Evolutionary conservation across 2,888 invertebrate species (phyloP).

Genomic region (Metalampra italica): DNA sequence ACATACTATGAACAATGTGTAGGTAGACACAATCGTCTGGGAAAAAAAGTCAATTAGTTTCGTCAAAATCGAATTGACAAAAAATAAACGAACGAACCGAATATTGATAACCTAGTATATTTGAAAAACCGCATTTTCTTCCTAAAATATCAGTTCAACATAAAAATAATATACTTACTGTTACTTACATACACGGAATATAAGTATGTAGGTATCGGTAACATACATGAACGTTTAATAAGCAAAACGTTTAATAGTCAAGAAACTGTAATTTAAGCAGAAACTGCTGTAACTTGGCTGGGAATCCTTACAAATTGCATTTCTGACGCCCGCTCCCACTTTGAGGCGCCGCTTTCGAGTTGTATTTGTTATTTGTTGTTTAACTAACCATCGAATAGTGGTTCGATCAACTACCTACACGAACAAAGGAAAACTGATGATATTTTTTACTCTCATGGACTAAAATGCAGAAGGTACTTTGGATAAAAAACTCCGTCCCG

Average conservation of each 20-base stretch:
- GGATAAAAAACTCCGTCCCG: too few species aligned
- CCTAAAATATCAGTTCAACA: too few species aligned
- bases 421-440: too few species aligned
- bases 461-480: too few species aligned
- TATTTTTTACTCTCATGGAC: too few species aligned
- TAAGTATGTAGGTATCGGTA: neutral
- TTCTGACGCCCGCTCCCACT: slow-evolving; percentile 18
- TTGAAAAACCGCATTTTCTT: neutral
- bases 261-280: slow-evolving; percentile 24
- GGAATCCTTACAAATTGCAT: slow-evolving; percentile 31
- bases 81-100: neutral
- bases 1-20: neutral
- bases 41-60: too few species aligned
- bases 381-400: neutral
- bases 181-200: neutral
- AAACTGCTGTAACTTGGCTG: slow-evolving; percentile 24
- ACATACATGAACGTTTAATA: slow-evolving; percentile 9
- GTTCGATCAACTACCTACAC: neutral
- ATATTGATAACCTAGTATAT: neutral
- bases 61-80: too few species aligned
- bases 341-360: slow-evolving; percentile 9
- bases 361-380: neutral
- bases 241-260: slow-evolving; percentile 5
- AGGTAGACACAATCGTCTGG: neutral
- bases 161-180: too few species aligned